Evolutionary conservation across 2,888 invertebrate genomes (phyloP), one percentile per base, ranked within the genome.

Genomic region (Coecobrya sp.): DNA sequence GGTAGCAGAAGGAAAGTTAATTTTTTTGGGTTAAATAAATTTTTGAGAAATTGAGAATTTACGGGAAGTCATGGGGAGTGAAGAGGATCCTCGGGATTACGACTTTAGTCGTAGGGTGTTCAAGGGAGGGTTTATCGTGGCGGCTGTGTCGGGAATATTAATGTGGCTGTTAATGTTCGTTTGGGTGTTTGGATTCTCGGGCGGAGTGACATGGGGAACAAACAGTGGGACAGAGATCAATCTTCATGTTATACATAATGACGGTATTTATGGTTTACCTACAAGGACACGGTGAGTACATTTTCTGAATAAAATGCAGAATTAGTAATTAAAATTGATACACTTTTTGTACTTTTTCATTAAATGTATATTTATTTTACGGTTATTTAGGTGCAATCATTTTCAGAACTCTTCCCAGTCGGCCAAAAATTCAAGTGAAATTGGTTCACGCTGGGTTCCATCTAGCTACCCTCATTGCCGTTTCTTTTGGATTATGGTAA

Each of bases 41-140:
- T 36, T 36, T 36, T 36, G 36, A 36, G 36, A 36, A 36, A 36
- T 36, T 7, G 7, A 68, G 30, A 25, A 68, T 5, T 36, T 68
- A 30, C 4, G 11, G 27, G 13, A 8, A 86, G 42, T 62, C 52
- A 95, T 95, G 95, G 95, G 95, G 2, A 93, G 94, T 25, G 95
- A 95, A 59, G 95, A 95, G 92, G 94, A 94, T 93, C 94, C 95
- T 19, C 93, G 92, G 0, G 95, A 95, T 30, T 95, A 94, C 92
- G 94, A 94, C 86, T 52, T 73, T 27, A 85, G 92, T 27, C 93
- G 94, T 49, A 93, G 90, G 65, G 36, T 94, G 2, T 95, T 95
- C 42, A 86, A 92, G 22, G 87, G 62, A 59, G 94, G 94, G 2
- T 90, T 93, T 49, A 81, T 92, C 22, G 90, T 93, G 25, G 89